Evolutionary conservation across 2,888 invertebrate species (phyloP).

Genomic region (Xestia rhomboidea): DNA sequence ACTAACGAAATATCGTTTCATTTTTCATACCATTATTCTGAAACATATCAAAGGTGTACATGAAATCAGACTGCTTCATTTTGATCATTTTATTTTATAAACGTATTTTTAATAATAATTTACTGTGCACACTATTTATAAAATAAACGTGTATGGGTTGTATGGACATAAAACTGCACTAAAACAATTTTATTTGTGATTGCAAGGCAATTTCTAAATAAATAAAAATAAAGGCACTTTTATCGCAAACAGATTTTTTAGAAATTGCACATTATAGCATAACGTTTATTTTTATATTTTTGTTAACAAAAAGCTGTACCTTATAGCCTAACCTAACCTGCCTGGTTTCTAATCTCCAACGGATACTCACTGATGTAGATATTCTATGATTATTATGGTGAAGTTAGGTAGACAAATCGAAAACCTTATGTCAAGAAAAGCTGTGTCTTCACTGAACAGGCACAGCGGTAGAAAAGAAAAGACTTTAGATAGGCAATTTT

Average conservation of each 20-base stretch:
- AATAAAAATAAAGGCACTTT: conserved; percentile 5
- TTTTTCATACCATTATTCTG: conserved; percentile 40
- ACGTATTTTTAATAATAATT: conserved; percentile 36
- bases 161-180: conserved; percentile 6
- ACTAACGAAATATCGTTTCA: neutral
- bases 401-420: conserved; percentile 57
- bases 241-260: neutral
- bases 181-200: neutral
- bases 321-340: neutral
- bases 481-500: conserved; percentile 65
- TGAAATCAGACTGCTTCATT: conserved; percentile 29
- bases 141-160: conserved; percentile 6
- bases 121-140: conserved; percentile 26
- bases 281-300: neutral
- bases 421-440: conserved; percentile 46
- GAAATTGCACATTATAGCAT: neutral
- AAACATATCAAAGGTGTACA: conserved; percentile 62
- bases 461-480: conserved; percentile 55
- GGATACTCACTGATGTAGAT: conserved; percentile 22
- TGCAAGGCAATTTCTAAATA: neutral
- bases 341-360: conserved; percentile 6
- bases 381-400: conserved; percentile 23
- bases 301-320: neutral
- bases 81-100: conserved; percentile 29
- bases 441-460: conserved; percentile 47